Conservation (phyloP, 2,797 vertebrate species). For the Chiloscyllium punctatum region DNA sequence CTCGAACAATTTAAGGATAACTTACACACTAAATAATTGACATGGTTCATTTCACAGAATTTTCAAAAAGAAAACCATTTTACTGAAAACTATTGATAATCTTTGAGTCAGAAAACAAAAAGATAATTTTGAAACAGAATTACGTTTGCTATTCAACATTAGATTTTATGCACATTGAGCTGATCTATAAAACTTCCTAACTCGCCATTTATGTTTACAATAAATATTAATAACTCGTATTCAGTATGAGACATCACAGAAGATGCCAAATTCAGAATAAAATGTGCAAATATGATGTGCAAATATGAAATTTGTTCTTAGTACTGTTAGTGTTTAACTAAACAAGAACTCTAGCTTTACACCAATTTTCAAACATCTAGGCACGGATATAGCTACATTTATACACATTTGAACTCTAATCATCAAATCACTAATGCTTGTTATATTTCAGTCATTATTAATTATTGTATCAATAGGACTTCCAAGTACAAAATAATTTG, state of each 20-base stretch:
- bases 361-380: neutral
- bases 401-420: neutral
- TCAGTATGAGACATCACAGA: neutral
- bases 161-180: neutral
- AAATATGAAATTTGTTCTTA: neutral
- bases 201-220: neutral
- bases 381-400: neutral
- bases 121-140: neutral
- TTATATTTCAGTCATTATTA: neutral
- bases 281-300: neutral
- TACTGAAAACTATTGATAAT: constrained; percentile 25
- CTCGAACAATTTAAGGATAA: constrained; percentile 33
- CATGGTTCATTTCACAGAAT: neutral
- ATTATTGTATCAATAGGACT: neutral
- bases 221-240: neutral
- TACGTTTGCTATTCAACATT: neutral
- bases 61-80: constrained; percentile 12
- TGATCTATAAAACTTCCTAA: neutral
- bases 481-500: neutral
- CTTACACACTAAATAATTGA: constrained; percentile 30
- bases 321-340: neutral
- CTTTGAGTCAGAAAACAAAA: neutral
- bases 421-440: neutral
- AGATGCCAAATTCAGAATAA: constrained; percentile 18
- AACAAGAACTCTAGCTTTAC: neutral